Percentiles rank a stretch among this genome's conserved stretches.
Evolutionary conservation across 2,888 invertebrate genomes (phyloP).

Genomic region (Drosophila kuntzei): DNA sequence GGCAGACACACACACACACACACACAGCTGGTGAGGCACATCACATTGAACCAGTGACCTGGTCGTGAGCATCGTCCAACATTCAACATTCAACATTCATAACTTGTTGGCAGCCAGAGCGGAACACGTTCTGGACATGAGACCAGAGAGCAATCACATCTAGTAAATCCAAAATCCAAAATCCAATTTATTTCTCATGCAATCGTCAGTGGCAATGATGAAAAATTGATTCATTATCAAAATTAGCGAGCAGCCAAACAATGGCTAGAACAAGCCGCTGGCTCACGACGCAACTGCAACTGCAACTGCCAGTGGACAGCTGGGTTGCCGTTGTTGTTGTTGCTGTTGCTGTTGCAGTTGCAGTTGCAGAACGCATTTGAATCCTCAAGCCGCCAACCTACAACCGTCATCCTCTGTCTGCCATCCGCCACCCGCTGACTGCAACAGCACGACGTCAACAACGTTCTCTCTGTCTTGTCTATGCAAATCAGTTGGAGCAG

Average conservation of each 20-base stretch:
- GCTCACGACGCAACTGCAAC: conserved; percentile 66
- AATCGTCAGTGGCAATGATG: conserved; percentile 71
- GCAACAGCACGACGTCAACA: conserved; percentile 62
- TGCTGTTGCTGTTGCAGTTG: conserved; percentile 9
- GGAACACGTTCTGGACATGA: conserved; percentile 58
- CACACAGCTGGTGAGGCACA: conserved; percentile 63
- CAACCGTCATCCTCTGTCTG: conserved; percentile 37
- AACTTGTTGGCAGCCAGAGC: conserved; percentile 59
- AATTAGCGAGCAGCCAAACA: conserved; percentile 78
- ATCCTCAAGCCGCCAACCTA: conserved; percentile 20
- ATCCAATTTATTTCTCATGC: conserved; percentile 80
- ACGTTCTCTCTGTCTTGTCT: conserved; percentile 67
- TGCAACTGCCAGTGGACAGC: neutral
- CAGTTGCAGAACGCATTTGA: conserved; percentile 41
- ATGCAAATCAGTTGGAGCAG: conserved; percentile 66
- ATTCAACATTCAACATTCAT: conserved; percentile 54
- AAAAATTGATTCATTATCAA: conserved; percentile 81
- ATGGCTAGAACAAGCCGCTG: conserved; percentile 70
- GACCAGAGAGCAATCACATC: conserved; percentile 15
- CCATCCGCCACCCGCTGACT: conserved; percentile 57
- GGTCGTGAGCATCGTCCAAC: conserved; percentile 76
- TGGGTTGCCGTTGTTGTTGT: neutral
- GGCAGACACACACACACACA: too few relatives aligned
- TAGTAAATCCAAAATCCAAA: conserved; percentile 63
- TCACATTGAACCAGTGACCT: conserved; percentile 83